Conservation (phyloP, 92 coral and sea anemone genomes). For the Porites cylindrica region DNA sequence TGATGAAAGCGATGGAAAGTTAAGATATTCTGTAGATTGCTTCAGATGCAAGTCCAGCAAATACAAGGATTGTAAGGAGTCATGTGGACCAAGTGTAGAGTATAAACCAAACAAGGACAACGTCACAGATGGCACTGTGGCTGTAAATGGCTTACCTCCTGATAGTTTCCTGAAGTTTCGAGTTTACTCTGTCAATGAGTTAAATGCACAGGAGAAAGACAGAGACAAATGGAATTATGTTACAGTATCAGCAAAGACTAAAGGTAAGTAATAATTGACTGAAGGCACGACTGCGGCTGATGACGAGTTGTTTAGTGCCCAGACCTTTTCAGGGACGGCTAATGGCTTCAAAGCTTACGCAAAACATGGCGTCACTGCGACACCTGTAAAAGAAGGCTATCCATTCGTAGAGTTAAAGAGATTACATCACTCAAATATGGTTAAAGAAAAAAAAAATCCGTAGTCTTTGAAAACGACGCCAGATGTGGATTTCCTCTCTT, state of each 20-base stretch:
- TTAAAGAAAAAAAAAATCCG: too few species aligned
- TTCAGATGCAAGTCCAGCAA: slow-evolving; percentile 47
- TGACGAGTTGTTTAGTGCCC: too few species aligned
- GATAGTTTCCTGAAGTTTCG: slow-evolving; percentile 59
- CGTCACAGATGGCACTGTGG: slow-evolving; percentile 47
- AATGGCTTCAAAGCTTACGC: too few species aligned
- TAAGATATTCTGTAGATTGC: slow-evolving; percentile 69
- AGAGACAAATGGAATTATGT: slow-evolving; percentile 60
- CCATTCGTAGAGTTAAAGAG: too few species aligned
- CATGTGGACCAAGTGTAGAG: slow-evolving; percentile 47
- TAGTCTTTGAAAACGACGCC: too few species aligned
- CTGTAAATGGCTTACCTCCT: slow-evolving; percentile 61
- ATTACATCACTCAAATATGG: too few species aligned
- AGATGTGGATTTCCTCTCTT: too few species aligned
- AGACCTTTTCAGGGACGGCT: too few species aligned
- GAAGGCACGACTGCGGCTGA: too few species aligned
- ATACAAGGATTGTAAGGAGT: slow-evolving; percentile 57
- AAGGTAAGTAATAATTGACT: background rate
- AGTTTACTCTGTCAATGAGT: slow-evolving; percentile 70
- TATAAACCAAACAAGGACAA: slow-evolving; percentile 56
- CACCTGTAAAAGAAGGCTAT: too few species aligned
- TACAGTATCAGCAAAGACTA: slow-evolving; percentile 54
- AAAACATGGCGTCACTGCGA: too few species aligned
- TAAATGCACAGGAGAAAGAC: slow-evolving; percentile 40
- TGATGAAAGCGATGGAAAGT: background rate